These are phyloP conservation scores for Fregata magnificens DNA, from an alignment of 2,113 vertebrate genomes.

Conservation along the genomic window DNA sequence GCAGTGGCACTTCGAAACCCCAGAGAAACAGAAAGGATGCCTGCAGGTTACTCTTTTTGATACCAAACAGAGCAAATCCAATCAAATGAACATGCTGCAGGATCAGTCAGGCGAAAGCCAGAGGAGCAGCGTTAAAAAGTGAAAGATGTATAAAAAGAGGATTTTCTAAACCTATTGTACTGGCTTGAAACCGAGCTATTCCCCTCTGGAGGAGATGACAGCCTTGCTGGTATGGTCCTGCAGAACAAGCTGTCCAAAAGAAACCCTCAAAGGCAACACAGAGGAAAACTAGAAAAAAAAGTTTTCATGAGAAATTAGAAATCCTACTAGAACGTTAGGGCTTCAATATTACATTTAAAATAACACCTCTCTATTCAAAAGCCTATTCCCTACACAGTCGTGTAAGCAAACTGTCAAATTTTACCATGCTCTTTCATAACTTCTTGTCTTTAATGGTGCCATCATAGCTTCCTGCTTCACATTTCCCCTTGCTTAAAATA, in stretches of 20 bases:
- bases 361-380: not conserved
- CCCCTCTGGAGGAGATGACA: not conserved
- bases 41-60: constrained; percentile 28
- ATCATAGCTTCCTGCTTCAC: not conserved
- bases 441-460: not conserved
- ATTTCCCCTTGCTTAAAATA: not conserved
- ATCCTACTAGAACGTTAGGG: not conserved
- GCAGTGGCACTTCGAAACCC: not conserved
- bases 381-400: not conserved
- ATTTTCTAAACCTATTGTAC: constrained; percentile 42
- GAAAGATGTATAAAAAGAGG: constrained; percentile 11
- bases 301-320: not conserved
- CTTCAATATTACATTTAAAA: not conserved
- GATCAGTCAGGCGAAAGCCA: constrained; percentile 9
- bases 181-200: not conserved
- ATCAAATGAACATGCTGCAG: constrained; percentile 46
- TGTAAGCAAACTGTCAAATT: not conserved
- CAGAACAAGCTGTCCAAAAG: not conserved
- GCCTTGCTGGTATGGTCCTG: not conserved
- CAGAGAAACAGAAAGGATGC: not conserved
- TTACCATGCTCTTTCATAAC: not conserved
- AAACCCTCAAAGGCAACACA: not conserved
- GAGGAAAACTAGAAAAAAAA: not conserved
- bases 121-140: not conserved
- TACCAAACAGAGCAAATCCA: constrained; percentile 62